Evolutionary conservation across 2,888 invertebrate species (phyloP).

Genomic region (Eupithecia abbreviata): DNA sequence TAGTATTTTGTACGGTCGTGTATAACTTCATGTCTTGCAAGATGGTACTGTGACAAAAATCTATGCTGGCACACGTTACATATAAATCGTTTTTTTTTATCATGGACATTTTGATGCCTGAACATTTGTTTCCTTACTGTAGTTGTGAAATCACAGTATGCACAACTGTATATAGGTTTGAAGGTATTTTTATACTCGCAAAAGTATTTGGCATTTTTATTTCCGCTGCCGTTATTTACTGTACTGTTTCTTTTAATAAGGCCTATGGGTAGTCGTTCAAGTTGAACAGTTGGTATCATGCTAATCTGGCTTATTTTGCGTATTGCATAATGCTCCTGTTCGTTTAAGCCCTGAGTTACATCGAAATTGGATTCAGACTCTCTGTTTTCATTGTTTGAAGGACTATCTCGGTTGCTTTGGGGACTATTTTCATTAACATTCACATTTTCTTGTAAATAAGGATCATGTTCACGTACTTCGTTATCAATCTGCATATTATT

Average conservation of each 20-base stretch:
- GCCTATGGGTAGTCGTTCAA: neutral
- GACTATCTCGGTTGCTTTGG: neutral
- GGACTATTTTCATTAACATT: neutral
- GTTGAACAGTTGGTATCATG: neutral
- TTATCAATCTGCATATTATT: neutral
- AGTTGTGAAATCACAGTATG: neutral
- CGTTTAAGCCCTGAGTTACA: neutral
- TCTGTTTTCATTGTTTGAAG: neutral
- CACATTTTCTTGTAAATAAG: neutral
- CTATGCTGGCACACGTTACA: neutral
- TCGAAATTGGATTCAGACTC: neutral
- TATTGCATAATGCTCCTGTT: neutral
- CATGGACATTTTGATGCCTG: neutral
- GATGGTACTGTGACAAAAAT: neutral
- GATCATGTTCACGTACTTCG: neutral
- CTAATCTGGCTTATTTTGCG: neutral
- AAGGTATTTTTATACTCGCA: too few species aligned
- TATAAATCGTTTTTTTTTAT: neutral
- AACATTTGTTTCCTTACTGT: neutral
- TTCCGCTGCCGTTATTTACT: neutral
- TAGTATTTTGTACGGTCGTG: neutral
- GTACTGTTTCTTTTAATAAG: neutral
- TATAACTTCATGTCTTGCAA: neutral
- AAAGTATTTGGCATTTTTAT: neutral
- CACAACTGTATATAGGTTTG: neutral